Evolutionary conservation across 2,888 invertebrate genomes (phyloP).

Genomic region (Lottia gigantea): DNA sequence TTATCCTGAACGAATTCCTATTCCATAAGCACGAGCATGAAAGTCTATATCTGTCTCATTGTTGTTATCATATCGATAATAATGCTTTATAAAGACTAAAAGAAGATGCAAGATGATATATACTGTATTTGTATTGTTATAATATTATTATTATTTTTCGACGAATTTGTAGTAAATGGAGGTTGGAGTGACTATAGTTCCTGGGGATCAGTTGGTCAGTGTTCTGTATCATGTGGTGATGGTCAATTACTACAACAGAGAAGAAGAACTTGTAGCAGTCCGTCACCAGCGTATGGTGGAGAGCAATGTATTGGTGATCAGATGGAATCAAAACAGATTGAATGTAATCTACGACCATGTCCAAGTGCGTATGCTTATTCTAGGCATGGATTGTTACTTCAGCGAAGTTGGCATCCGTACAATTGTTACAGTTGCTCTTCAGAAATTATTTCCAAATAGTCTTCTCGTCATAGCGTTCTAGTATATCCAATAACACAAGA

Average conservation of each 20-base stretch:
- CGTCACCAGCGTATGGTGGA: conserved; percentile 25
- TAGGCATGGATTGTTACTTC: too few species aligned
- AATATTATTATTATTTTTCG: not conserved
- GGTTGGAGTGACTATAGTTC: conserved; percentile 21
- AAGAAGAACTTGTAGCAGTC: conserved; percentile 23
- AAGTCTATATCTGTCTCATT: too few species aligned
- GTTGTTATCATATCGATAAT: too few species aligned
- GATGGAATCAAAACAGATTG: not conserved
- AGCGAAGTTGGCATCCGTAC: too few species aligned
- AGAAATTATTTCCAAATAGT: too few species aligned
- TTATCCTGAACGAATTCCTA: too few species aligned
- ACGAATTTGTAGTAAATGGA: conserved; percentile 28
- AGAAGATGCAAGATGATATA: not conserved
- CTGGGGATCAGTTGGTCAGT: conserved; percentile 17
- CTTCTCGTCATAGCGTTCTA: too few species aligned
- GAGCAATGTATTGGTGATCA: conserved; percentile 19
- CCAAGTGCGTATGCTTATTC: conserved; percentile 19
- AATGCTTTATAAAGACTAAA: too few species aligned
- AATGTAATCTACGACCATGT: conserved; percentile 25
- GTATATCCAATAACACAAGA: too few species aligned
- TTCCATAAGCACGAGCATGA: too few species aligned
- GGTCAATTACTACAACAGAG: conserved; percentile 15
- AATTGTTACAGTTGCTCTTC: too few species aligned
- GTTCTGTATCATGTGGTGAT: conserved; percentile 25
- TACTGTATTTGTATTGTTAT: too few species aligned